Percentiles rank a stretch among this genome's conserved stretches.
These are phyloP conservation scores for Himalopsyche tibetana DNA, from an alignment of 2,888 invertebrate species.

Conservation along the genomic window DNA sequence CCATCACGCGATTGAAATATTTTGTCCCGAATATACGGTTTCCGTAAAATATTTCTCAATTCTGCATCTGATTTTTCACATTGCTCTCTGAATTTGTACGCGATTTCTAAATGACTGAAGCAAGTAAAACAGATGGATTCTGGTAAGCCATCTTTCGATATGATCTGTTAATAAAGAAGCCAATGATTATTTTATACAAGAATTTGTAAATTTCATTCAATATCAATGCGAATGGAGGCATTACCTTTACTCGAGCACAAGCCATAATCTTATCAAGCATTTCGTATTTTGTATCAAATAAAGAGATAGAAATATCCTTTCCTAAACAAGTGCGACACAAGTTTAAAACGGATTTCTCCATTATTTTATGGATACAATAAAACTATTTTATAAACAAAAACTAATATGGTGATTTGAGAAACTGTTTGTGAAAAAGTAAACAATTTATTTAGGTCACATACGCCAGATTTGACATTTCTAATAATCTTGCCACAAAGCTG, in stretches of 20 bases:
- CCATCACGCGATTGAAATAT: background rate
- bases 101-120: constrained; percentile 43
- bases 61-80: constrained; percentile 50
- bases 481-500: too few species aligned
- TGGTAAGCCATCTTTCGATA: constrained; percentile 43
- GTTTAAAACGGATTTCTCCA: background rate
- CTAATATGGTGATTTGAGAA: too few species aligned
- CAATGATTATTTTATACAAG: background rate
- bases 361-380: background rate
- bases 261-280: constrained; percentile 46
- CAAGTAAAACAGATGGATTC: constrained; percentile 49
- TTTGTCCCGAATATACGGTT: background rate
- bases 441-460: too few species aligned
- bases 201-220: background rate
- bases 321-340: constrained; percentile 45
- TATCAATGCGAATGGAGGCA: too few species aligned
- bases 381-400: background rate
- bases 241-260: constrained; percentile 44
- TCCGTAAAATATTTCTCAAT: constrained; percentile 36
- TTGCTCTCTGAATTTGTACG: constrained; percentile 49
- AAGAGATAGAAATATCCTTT: background rate
- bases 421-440: too few species aligned
- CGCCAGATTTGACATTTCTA: too few species aligned
- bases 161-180: constrained; percentile 29
- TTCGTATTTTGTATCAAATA: constrained; percentile 17